Percentiles rank a stretch among this genome's conserved stretches.
Conservation (phyloP, 2,797 vertebrate genomes). For the Onychomys torridus region DNA sequence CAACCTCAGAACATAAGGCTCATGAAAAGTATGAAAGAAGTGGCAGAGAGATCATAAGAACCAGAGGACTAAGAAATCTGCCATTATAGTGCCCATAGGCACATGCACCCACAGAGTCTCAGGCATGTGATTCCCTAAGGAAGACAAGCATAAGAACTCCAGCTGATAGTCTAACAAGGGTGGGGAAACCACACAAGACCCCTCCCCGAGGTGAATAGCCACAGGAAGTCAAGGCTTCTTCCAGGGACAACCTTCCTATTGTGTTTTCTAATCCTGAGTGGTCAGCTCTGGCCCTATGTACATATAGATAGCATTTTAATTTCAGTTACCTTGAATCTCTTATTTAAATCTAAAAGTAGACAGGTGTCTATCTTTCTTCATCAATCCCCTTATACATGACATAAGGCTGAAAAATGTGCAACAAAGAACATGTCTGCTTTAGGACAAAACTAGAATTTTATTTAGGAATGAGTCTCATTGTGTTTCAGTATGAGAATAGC, state of each 20-base stretch:
- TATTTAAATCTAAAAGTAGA: neutral
- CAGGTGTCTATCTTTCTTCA: neutral
- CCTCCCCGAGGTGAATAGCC: neutral
- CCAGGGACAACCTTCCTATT: no score
- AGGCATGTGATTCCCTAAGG: neutral
- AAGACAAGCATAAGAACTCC: neutral
- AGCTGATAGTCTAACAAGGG: neutral
- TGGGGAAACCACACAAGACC: neutral
- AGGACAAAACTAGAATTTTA: neutral
- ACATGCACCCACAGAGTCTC: neutral
- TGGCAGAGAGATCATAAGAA: neutral
- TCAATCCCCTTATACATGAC: neutral
- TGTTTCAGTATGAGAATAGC: neutral
- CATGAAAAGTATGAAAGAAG: neutral
- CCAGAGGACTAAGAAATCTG: neutral
- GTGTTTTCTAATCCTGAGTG: neutral
- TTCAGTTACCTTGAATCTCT: neutral
- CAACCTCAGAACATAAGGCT: neutral
- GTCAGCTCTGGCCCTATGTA: neutral
- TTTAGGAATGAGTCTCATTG: neutral
- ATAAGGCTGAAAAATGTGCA: neutral
- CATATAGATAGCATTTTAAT: neutral
- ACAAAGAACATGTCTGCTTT: neutral
- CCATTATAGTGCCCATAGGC: neutral
- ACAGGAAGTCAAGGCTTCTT: neutral